Percentiles rank a stretch among this genome's conserved stretches.
Evolutionary conservation across 2,888 invertebrate species (phyloP).

Genomic region (Uropetala carovei): DNA sequence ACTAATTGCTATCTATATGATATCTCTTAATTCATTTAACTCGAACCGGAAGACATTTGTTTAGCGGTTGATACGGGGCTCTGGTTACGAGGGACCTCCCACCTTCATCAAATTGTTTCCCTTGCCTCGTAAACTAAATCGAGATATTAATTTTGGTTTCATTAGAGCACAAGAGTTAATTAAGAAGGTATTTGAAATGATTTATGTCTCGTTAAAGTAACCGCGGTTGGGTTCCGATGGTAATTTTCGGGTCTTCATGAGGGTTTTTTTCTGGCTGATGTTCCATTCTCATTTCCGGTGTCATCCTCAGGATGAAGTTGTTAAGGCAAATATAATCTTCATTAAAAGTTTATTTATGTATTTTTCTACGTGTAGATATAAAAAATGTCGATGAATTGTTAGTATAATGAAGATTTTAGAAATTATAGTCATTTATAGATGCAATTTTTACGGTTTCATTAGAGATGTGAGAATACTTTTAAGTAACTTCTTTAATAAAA

Average conservation of each 20-base stretch:
- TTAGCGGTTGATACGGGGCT: neutral
- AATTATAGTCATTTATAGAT: no score
- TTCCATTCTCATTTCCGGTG: constrained; percentile 18
- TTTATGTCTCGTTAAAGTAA: neutral
- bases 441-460: no score
- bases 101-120: neutral
- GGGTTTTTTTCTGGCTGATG: neutral
- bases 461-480: no score
- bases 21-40: neutral
- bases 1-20: no score
- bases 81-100: neutral
- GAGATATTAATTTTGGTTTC: neutral
- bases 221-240: neutral
- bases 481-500: no score
- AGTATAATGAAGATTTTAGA: no score
- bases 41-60: neutral
- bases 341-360: no score
- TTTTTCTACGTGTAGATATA: no score
- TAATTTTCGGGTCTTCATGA: neutral
- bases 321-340: neutral
- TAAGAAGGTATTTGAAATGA: neutral
- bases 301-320: neutral
- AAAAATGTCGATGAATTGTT: no score
- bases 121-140: neutral
- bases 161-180: constrained; percentile 23